A percentile compares a stretch with the other conserved stretches of the same genome.
Conservation (phyloP, 1,140 invertebrate species). For the Plodia interpunctella region DNA sequence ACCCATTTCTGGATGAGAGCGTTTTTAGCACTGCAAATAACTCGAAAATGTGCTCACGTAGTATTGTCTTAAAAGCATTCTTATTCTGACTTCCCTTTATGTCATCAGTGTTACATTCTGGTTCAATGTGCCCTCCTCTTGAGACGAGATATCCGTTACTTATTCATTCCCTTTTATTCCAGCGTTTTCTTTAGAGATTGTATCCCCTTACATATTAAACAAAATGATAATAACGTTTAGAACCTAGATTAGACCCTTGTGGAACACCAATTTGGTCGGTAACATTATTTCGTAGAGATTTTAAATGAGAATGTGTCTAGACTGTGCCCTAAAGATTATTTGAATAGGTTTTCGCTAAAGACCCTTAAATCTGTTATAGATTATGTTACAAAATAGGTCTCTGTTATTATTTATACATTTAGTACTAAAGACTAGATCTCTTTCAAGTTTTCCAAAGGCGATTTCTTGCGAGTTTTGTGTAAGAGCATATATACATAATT, state of each 20-base stretch:
- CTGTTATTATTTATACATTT: too few relatives aligned
- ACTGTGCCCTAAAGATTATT: not conserved
- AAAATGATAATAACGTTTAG: constrained; percentile 2
- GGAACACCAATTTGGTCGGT: not conserved
- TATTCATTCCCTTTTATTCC: constrained; percentile 12
- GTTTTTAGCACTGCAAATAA: constrained; percentile 17
- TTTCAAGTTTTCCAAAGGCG: too few relatives aligned
- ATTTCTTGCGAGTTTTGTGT: too few relatives aligned
- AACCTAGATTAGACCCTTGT: not conserved
- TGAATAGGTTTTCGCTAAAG: too few relatives aligned
- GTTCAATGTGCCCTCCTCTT: constrained; percentile 9
- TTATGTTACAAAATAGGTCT: too few relatives aligned
- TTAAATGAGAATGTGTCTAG: constrained; percentile 4
- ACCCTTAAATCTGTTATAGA: too few relatives aligned
- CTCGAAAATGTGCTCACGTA: constrained; percentile 20
- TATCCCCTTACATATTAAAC: constrained; percentile 1
- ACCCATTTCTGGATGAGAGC: constrained; percentile 14
- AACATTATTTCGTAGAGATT: not conserved
- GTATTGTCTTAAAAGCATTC: constrained; percentile 22
- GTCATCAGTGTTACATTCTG: constrained; percentile 16
- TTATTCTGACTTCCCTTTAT: constrained; percentile 18
- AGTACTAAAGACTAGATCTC: too few relatives aligned
- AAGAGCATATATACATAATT: too few relatives aligned
- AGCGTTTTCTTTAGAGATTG: constrained; percentile 10
- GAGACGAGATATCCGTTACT: constrained; percentile 11